Conservation (phyloP, 2,113 vertebrate genomes). For the Lipotes vexillifer region DNA sequence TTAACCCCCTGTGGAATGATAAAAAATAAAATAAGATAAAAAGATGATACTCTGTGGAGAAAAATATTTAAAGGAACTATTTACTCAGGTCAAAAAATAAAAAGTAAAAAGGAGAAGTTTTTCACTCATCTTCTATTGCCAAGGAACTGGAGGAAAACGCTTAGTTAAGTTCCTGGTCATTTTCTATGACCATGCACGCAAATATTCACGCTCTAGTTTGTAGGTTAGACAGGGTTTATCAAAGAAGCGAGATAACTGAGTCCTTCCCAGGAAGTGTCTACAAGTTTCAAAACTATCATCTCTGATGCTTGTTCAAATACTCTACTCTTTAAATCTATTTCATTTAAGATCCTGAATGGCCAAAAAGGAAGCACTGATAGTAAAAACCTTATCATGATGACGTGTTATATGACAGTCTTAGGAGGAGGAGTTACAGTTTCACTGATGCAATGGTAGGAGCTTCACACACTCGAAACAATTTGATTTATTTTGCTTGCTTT, state of each 20-base stretch:
- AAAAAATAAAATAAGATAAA: constrained; percentile 21
- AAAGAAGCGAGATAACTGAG: background rate
- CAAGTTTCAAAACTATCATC: background rate
- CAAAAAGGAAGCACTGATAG: background rate
- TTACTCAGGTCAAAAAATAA: constrained; percentile 44
- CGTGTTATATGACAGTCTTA: background rate
- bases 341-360: background rate
- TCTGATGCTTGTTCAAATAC: background rate
- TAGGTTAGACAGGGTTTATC: background rate
- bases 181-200: background rate
- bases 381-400: background rate
- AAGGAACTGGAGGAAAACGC: constrained; percentile 29
- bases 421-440: background rate
- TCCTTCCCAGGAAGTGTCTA: background rate
- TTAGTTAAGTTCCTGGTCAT: constrained; percentile 43
- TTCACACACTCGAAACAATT: background rate
- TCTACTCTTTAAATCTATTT: background rate
- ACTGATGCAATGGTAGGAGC: fast-evolving
- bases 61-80: constrained; percentile 55
- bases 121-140: constrained; percentile 59
- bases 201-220: background rate
- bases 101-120: constrained; percentile 72
- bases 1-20: constrained; percentile 90
- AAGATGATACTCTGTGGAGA: constrained; percentile 18
- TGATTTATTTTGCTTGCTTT: background rate